phyloP scores from a whole-genome alignment of 2,113 vertebrate species.

The Chloroceryle aenea region DNA sequence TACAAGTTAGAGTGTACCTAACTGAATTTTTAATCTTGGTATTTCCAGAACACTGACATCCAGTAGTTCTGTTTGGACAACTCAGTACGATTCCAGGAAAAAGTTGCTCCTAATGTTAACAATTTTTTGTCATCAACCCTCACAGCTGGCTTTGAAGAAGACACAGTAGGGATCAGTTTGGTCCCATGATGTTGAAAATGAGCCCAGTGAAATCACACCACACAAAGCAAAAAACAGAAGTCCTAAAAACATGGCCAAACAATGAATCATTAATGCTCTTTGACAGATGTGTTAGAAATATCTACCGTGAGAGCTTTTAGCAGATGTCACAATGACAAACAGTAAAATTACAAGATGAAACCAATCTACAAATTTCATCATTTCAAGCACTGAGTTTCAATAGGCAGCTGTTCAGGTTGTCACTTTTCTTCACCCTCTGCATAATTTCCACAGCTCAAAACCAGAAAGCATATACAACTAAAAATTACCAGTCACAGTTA shows the following conservation, averaged over 20 bases:
- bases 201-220: not conserved
- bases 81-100: not conserved
- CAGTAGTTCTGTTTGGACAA: not conserved
- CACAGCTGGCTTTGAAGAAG: not conserved
- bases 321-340: conserved; percentile 10
- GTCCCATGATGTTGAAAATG: not conserved
- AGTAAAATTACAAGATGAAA: conserved; percentile 40
- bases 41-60: not conserved
- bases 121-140: not conserved
- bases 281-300: conserved; percentile 11
- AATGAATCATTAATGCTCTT: conserved; percentile 29
- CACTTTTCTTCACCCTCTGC: not conserved
- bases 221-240: not conserved
- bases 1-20: not conserved
- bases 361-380: conserved; percentile 15
- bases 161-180: not conserved
- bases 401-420: conserved; percentile 33
- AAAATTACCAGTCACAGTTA: conserved; percentile 39
- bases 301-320: conserved; percentile 12
- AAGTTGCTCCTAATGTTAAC: not conserved
- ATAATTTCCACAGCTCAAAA: conserved; percentile 13
- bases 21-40: not conserved
- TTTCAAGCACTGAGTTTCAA: conserved; percentile 17
- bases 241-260: not conserved
- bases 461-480: conserved; percentile 22